Base-by-base conservation (phyloP, 1,140 invertebrate genomes). In the Hesperophylax magnus region DNA sequence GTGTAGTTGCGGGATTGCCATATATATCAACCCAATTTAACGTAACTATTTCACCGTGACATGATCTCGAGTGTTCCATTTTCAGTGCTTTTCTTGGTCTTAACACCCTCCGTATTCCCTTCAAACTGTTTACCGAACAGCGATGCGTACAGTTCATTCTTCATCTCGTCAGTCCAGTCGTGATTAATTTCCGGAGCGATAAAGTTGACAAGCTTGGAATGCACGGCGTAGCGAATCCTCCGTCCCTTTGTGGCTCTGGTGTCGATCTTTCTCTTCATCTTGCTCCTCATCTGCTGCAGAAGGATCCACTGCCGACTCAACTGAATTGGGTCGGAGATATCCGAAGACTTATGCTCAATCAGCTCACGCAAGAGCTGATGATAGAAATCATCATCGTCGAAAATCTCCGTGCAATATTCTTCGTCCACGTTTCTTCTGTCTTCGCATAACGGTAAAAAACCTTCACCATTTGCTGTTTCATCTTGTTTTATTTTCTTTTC, bases 381-480 rank as follows among this genome's bases (percentile, higher is more conserved):
- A 90, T 99, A 99, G 87, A 99, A 99, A 88, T 99, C 98, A 87
- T 95, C 95, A 87, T 99, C 98, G 87, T 99, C 97, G 90, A 97
- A 99, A 86, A 98, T 96, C 90, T 99, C 96, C 0, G 88, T 79
- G 88, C 97, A 94, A 83, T 94, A 93, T 83, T 95, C 93, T 85
- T 94, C 92, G 52, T 88, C 84, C 24, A 89, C 88, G 85, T 89
- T 89, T 20, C 88, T 85, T 87, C 87, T 84, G 84, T 87, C 79
- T 72, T 84, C 78, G 85, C 76, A 47, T 4, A 52, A 24, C 1
- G 63, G 47, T 39, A 77, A 67, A 81, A 86, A 76, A 71, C 27
- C 8, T 78, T 79, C 60, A 14, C 60, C 27, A n/a, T 67, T 86
- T 77, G 86, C 77, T 79, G 86, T 82, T 24, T 84, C 67, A 71